Evolutionary conservation across 1,140 invertebrate species (phyloP).

Genomic region (Caenorhabditis remanei): DNA sequence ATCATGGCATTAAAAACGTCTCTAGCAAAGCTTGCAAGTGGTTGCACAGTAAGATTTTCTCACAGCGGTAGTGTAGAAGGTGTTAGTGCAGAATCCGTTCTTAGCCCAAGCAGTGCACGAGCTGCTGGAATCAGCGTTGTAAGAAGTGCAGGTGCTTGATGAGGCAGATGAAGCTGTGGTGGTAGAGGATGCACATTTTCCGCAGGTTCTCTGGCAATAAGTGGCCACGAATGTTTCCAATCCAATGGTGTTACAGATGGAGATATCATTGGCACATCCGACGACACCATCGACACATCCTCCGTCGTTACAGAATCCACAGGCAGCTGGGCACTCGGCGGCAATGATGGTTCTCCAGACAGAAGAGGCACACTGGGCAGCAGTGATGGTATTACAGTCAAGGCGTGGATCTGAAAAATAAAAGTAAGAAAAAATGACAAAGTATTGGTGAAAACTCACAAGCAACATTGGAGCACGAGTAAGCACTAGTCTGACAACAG

Average conservation of each 20-base stretch:
- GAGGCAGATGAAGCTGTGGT: not conserved
- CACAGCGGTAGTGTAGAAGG: conserved; percentile 35
- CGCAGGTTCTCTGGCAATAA: conserved; percentile 53
- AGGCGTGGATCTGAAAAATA: conserved; percentile 50
- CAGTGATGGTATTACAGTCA: conserved; percentile 43
- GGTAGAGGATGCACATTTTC: conserved; percentile 12
- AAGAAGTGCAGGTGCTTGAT: not conserved
- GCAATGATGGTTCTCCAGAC: conserved; percentile 57
- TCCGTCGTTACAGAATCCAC: conserved; percentile 57
- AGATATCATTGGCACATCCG: conserved; percentile 20
- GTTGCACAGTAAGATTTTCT: conserved; percentile 35
- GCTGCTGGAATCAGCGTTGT: conserved; percentile 14
- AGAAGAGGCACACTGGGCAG: conserved; percentile 11
- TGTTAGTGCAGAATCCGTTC: conserved; percentile 57
- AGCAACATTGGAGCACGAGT: conserved; percentile 28
- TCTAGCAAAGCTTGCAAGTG: conserved; percentile 44
- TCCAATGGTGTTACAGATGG: conserved; percentile 51
- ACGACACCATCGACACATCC: conserved; percentile 46
- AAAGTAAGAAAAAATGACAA: not conserved
- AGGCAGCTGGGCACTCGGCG: conserved; percentile 45
- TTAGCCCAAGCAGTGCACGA: not conserved
- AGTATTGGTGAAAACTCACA: not conserved
- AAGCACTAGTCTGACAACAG: conserved; percentile 37
- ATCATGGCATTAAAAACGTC: not conserved
- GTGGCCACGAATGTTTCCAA: conserved; percentile 35